Base-by-base conservation (phyloP, 2,888 invertebrate genomes). In the Epinotia ramella region DNA sequence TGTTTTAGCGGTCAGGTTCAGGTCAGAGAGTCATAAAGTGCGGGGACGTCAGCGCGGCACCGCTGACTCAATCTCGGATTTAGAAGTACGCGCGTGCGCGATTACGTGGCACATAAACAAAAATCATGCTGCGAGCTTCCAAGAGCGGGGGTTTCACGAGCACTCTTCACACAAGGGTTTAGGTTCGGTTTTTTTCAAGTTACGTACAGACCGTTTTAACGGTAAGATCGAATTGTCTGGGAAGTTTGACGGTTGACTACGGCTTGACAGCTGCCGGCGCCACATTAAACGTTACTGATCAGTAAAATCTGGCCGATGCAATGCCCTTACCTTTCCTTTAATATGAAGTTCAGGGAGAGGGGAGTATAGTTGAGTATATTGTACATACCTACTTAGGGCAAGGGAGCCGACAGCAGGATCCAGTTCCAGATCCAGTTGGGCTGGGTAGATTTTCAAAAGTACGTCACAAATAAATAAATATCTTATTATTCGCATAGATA, bases 1-100 rank as follows among this genome's bases (percentile, higher is more conserved):
- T 44, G 46, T 60, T 68, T 68, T 59, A 69, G 69, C 46, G 69
- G 69, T 69, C 69, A 60, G 46, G 7, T n/a, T n/a, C n/a, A n/a
- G n/a, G n/a, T n/a, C n/a, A n/a, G n/a, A n/a, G 33, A 69, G 28
- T 56, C 57, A 59, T 65, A 65, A 75, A 71, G 70, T 66, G 53
- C 60, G 60, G 12, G 56, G 49, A 71, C 75, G 75, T 71, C 65
- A 66, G 62, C 44, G 49, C 16, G 53, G 59, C 46, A 18, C 16
- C 59, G 60, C 49, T 76, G 76, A 76, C 71, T 76, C 76, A 76
- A 72, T 53, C 67, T 44, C 72, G 7, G 67, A 72, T 72, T 67
- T 76, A 76, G 71, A 71, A 59, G 74, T 70, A 70, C 28, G 66
- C 71, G 71, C 76, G 63, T 67, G 62, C 56, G 73, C 16, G n/a